Evolutionary conservation across 2,113 vertebrate genomes (phyloP).

Genomic region (Prionailurus viverrinus): DNA sequence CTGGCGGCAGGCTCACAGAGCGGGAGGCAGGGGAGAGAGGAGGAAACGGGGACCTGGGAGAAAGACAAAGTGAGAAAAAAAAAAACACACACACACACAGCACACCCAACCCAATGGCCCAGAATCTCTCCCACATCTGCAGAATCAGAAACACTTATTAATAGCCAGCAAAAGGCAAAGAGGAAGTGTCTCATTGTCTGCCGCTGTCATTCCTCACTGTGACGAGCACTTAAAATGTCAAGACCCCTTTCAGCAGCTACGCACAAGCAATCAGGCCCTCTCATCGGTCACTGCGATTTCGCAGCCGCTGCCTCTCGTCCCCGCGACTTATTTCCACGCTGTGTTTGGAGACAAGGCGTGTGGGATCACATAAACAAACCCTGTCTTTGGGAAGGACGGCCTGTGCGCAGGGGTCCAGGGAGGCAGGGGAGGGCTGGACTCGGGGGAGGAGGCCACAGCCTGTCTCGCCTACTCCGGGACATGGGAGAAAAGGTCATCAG

Average conservation of each 20-base stretch:
- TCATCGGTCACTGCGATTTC: slow-evolving; percentile 83
- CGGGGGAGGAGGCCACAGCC: neutral
- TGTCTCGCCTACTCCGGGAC: neutral
- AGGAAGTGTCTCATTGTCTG: slow-evolving; percentile 87
- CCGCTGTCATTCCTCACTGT: slow-evolving; percentile 89
- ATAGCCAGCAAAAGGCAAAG: slow-evolving; percentile 83
- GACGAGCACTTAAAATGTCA: slow-evolving; percentile 90
- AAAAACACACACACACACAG: neutral
- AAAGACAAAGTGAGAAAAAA: slow-evolving; percentile 51
- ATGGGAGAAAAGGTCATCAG: slow-evolving; percentile 11
- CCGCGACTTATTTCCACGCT: neutral
- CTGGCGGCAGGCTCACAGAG: neutral
- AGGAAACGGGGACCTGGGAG: slow-evolving; percentile 29
- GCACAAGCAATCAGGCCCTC: slow-evolving; percentile 86
- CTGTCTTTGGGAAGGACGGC: slow-evolving; percentile 29
- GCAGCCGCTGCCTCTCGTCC: slow-evolving; percentile 46
- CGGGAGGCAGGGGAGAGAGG: slow-evolving; percentile 2
- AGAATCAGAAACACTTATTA: slow-evolving; percentile 84
- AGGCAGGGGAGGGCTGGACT: neutral
- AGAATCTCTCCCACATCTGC: slow-evolving; percentile 71
- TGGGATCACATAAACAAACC: slow-evolving; percentile 8
- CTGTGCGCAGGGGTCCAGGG: accelerated
- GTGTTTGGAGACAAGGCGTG: slow-evolving; percentile 8
- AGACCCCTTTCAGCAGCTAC: slow-evolving; percentile 90
- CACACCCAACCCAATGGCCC: slow-evolving; percentile 58